Evolutionary conservation across 2,113 vertebrate genomes (phyloP).

Genomic region (Siniperca chuatsi): DNA sequence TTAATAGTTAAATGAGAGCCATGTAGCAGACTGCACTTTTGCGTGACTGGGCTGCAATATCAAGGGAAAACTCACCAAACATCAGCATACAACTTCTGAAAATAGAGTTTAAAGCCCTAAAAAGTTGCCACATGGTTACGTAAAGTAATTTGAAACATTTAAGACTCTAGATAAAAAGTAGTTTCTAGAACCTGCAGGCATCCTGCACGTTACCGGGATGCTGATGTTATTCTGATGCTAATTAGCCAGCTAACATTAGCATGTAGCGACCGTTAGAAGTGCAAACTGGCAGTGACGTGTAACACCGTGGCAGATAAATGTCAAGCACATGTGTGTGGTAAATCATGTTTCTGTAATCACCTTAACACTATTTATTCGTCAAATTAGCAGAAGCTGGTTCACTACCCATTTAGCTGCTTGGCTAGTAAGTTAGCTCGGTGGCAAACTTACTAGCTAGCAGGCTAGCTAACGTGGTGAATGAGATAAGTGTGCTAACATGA

Average conservation of each 20-base stretch:
- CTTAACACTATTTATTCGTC: not conserved
- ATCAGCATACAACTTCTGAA: not conserved
- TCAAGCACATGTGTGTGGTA: rapidly evolving
- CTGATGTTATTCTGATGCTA: conserved; percentile 58
- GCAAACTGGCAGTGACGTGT: not conserved
- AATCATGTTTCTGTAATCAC: rapidly evolving
- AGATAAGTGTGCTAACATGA: conserved; percentile 39
- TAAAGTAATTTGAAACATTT: not conserved
- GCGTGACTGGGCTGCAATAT: not conserved
- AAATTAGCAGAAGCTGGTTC: no score
- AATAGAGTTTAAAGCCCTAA: not conserved
- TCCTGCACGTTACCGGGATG: conserved; percentile 50
- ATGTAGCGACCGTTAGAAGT: not conserved
- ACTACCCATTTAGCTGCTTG: not conserved
- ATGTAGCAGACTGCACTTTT: not conserved
- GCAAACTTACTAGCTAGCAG: conserved; percentile 47
- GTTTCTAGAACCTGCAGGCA: not conserved
- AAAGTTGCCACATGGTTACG: not conserved
- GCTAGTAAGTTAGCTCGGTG: conserved; percentile 47
- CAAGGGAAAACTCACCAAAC: not conserved
- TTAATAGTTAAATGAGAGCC: not conserved
- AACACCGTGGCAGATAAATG: not conserved
- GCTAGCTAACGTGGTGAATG: conserved; percentile 64
- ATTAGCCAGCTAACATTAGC: conserved; percentile 67
- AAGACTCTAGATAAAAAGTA: not conserved